Conservation (phyloP, 2,113 vertebrate species). For the Chlorodrepanis virens region DNA sequence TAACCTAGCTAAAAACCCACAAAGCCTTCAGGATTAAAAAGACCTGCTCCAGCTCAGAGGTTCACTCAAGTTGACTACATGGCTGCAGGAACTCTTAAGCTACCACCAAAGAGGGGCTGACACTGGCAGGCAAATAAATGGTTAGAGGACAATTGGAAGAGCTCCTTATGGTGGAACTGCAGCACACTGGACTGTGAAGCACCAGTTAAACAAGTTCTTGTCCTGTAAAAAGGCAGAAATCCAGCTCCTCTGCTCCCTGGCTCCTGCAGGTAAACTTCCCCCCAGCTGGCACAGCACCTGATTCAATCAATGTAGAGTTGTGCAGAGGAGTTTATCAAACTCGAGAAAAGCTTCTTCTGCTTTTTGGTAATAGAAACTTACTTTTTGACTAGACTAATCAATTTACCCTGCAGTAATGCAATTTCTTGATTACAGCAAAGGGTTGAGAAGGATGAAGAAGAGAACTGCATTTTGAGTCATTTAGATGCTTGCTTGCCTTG, state of each 20-base stretch:
- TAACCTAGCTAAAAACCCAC: not conserved
- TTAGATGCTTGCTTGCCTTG: not conserved
- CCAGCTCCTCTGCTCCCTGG: not conserved
- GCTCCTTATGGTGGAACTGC: not conserved
- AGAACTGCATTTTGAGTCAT: not conserved
- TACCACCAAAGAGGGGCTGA: not conserved
- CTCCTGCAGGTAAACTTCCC: not conserved
- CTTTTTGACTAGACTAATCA: not conserved
- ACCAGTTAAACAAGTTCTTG: not conserved
- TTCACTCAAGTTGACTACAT: not conserved
- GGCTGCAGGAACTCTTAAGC: not conserved
- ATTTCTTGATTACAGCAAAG: not conserved
- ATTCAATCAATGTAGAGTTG: not conserved
- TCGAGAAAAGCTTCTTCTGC: not conserved
- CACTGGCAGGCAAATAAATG: not conserved
- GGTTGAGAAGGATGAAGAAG: not conserved
- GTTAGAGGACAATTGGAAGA: not conserved
- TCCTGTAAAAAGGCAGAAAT: not conserved
- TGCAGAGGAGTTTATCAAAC: not conserved
- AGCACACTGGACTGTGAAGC: not conserved
- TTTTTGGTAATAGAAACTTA: not conserved
- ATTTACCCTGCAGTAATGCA: not conserved
- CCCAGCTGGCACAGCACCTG: accelerated
- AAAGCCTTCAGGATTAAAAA: not conserved
- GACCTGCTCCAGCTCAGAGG: not conserved